Conservation (phyloP, 2,888 invertebrate species). For the Spicauda simplicius region DNA sequence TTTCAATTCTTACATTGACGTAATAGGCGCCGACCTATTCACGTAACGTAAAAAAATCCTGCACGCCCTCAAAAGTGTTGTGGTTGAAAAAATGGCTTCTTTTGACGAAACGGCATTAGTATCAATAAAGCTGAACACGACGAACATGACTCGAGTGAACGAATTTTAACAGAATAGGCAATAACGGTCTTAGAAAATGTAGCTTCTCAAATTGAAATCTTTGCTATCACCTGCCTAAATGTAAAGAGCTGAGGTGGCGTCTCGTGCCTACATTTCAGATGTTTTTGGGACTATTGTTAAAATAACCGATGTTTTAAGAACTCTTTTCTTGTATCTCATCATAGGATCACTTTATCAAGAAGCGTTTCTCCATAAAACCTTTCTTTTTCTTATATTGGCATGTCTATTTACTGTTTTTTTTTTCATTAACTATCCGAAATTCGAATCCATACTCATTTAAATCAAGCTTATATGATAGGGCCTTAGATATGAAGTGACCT, state of each 20-base stretch:
- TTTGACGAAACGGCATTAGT: constrained; percentile 7
- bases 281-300: not conserved
- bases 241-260: not conserved
- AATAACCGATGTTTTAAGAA: no score
- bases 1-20: constrained; percentile 34
- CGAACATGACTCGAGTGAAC: constrained; percentile 41
- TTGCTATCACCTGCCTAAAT: not conserved
- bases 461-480: no score
- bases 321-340: no score
- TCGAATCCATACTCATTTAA: no score
- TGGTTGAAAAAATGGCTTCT: constrained; percentile 29
- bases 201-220: not conserved
- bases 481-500: no score
- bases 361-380: no score
- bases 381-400: no score
- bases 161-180: constrained; percentile 38
- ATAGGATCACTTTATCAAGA: no score
- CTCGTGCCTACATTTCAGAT: not conserved
- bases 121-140: constrained; percentile 41
- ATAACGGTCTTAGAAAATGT: constrained; percentile 1
- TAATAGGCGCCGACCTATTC: constrained; percentile 38
- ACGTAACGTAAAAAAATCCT: constrained; percentile 41
- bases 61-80: constrained; percentile 30
- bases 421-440: no score
- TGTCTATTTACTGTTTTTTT: no score